Base-by-base conservation (phyloP, 92 coral and sea anemone genomes). In the Paramuricea clavata region DNA sequence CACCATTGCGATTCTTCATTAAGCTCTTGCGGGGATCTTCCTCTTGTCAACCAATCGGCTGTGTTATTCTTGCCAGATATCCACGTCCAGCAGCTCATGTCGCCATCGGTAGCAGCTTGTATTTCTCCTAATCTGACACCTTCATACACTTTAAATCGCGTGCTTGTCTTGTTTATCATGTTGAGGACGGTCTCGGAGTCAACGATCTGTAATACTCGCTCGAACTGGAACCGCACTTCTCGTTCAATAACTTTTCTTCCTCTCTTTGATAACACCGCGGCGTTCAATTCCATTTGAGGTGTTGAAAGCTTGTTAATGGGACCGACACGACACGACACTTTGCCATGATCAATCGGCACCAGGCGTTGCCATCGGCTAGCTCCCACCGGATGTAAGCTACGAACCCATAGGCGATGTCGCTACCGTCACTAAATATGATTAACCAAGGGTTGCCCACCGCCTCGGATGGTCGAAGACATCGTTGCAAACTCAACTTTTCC, bases 201-300 rank as follows among this genome's bases (percentile, higher is more conserved):
- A 2, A 92, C 94, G 7, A 92, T 31, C n/a, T 92, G 94, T 32
- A 89, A 54, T n/a, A 79, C 88, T 28, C 57, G 60, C 69, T 85
- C 94, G 39, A 92, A 92, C 6, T 86, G 49, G 73, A 74, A 62
- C 68, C 87, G 80, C 92, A 88, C 84, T 76, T 88, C 92, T 49
- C 59, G 72, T 44, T 88, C 90, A 13, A 91, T 85, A 12, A 91
- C 90, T 64, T 88, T 85, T 25, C 90, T 80, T 12, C 90, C 90
- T 88, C 89, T 68, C 62, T 92, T 89, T 49, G 90, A 85, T 36
- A 85, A 74, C n/a, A n/a, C n/a, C n/a, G n/a, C n/a, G n/a, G n/a
- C n/a, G n/a, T n/a, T n/a, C n/a, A n/a, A n/a, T n/a, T 90, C 93
- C 91, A 92, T 90, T 52, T 90, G 89, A 4, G 95, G 93, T 23